Evolutionary conservation across 1,140 invertebrate species (phyloP), one percentile per base, ranked within the genome.

Genomic region (Marisa cornuarietis): DNA sequence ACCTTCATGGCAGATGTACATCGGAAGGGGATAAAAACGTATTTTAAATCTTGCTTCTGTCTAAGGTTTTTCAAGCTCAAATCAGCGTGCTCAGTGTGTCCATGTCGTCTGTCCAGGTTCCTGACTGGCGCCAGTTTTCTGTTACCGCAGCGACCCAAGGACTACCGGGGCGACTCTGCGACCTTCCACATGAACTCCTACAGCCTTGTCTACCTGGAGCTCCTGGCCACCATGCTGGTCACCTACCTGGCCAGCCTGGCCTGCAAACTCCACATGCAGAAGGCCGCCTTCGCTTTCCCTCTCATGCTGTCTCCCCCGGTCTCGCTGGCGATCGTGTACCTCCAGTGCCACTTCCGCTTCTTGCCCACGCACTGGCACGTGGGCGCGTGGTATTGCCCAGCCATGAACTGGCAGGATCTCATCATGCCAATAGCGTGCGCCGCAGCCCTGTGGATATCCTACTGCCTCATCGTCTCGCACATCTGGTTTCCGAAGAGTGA

Each of bases 401-500:
- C 82, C 18, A 75, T 74, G 11, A 51, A 79, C 4, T 18, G 84
- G 18, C 68, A 80, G 31, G 71, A 83, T 9, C 71, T 87, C 20
- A 54, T 85, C 61, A 81, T 85, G 51, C 85, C 87, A 51, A 69
- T 90, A 14, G 83, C 84, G 5, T 83, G 98, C 69, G 89, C 85
- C 14, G 80, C 82, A 14, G 79, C 98, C 7, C 98, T 97, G 96
- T 92, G 99, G 61, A 91, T 99, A 2, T 98, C 96, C 0, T 97
- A 99, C 90, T 96, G 96, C 0, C 98, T 97, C 96, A 96, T 99
- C 22, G 96, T 96, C 0, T 92, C 99, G 54, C 98, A 99, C 87
- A 97, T 99, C 71, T 99, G 98, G 98, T 98, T 95, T 5, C 98
- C 98, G 0, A 98, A 99, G 92, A 97, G 96, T 86, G 98, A 99